A percentile compares a stretch with the other conserved stretches of the same genome.
Evolutionary conservation across 1,140 invertebrate genomes (phyloP).

Genomic region (Drosophila funebris): DNA sequence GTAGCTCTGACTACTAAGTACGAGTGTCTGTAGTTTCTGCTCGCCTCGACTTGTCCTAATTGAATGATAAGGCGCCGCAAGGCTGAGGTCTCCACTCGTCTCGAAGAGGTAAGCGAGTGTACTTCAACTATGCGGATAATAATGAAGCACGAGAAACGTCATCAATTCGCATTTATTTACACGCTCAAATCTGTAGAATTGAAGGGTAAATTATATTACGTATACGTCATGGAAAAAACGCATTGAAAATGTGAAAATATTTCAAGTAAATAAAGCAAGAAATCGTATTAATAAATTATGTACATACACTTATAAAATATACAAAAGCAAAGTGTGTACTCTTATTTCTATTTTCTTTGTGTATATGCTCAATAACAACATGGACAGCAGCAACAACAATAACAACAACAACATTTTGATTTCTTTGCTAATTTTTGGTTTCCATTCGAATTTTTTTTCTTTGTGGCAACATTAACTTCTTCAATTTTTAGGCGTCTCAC

Average conservation of each 20-base stretch:
- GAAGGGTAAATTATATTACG: conserved; percentile 15
- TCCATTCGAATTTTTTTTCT: conserved; percentile 9
- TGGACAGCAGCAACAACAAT: neutral
- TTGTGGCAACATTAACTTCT: neutral
- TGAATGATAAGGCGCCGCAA: conserved; percentile 17
- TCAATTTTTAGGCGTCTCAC: conserved; percentile 11
- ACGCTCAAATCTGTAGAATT: conserved; percentile 35
- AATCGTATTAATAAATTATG: conserved; percentile 56
- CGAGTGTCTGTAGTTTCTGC: neutral
- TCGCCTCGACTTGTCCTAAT: neutral
- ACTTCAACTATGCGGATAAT: neutral
- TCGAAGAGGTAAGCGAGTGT: conserved; percentile 4
- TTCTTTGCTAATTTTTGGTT: conserved; percentile 9
- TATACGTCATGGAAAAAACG: conserved; percentile 67
- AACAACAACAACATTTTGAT: neutral
- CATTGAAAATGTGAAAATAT: conserved; percentile 64
- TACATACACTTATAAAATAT: conserved; percentile 22
- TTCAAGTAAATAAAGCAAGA: conserved; percentile 70
- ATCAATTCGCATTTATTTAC: conserved; percentile 34
- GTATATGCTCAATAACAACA: neutral
- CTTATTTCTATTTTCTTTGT: neutral
- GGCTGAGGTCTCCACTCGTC: neutral
- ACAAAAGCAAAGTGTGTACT: conserved; percentile 1
- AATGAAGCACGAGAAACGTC: conserved; percentile 28
- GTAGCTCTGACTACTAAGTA: conserved; percentile 35